Evolutionary conservation across 2,797 vertebrate species (phyloP).

Genomic region (Bufotes viridis): DNA sequence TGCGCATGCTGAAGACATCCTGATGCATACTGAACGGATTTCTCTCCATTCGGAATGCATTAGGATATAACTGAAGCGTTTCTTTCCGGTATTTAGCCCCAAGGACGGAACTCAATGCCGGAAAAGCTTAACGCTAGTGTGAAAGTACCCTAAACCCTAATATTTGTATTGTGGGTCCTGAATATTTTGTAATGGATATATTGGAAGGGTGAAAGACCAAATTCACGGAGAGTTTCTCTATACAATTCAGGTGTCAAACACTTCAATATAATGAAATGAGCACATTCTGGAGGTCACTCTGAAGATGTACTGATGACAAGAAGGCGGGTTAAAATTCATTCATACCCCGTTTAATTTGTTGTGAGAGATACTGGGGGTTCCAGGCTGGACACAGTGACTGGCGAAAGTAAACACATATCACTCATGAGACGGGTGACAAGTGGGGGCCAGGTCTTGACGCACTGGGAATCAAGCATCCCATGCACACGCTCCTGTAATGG

Average conservation of each 20-base stretch:
- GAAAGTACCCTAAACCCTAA: neutral
- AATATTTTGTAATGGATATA: neutral
- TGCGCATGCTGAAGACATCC: no score
- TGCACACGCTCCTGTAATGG: conserved; percentile 59
- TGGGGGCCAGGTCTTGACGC: conserved; percentile 56
- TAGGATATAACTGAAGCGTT: no score
- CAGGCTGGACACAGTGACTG: conserved; percentile 35
- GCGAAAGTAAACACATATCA: conserved; percentile 57
- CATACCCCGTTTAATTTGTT: conserved; percentile 11
- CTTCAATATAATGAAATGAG: neutral
- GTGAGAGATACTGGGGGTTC: neutral
- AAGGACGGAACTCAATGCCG: no score
- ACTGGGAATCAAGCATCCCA: conserved; percentile 44
- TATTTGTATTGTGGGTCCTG: neutral
- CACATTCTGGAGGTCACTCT: neutral
- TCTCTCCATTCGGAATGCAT: no score
- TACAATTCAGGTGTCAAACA: neutral
- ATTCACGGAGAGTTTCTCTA: neutral
- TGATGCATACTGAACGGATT: no score
- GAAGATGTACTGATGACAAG: neutral
- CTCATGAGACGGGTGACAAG: conserved; percentile 45
- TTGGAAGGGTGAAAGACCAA: neutral
- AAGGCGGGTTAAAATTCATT: neutral
- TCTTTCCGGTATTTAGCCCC: no score
- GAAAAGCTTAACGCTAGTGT: no score